Conservation (phyloP, 1,140 invertebrate genomes). For the Hypsibius dujardini region DNA sequence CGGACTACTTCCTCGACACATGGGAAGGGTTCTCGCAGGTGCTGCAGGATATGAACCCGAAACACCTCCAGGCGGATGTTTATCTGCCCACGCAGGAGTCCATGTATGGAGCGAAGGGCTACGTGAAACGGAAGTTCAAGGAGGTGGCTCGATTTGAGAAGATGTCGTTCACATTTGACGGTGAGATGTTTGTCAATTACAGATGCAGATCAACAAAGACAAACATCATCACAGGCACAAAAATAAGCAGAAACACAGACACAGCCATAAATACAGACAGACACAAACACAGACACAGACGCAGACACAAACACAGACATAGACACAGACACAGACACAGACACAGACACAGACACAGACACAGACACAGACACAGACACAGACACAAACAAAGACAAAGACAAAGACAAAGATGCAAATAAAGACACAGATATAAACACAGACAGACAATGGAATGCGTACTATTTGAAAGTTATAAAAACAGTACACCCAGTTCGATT, state of each 20-base stretch:
- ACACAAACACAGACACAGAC: no score
- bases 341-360: no score
- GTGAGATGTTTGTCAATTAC: neutral
- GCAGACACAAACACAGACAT: no score
- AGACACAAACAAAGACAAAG: no score
- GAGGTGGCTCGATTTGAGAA: neutral
- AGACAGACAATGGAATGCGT: neutral
- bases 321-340: no score
- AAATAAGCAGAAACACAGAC: no score
- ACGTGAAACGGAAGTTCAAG: conserved; percentile 10
- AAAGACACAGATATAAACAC: neutral
- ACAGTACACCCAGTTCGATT: neutral
- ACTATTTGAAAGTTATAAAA: neutral
- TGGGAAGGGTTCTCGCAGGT: conserved; percentile 1
- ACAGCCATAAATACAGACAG: no score
- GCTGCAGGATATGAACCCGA: neutral
- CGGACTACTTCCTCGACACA: conserved; percentile 2
- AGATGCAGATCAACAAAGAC: neutral
- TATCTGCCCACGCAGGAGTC: neutral
- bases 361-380: no score
- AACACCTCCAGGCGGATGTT: neutral
- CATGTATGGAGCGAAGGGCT: conserved; percentile 11
- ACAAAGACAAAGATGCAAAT: neutral
- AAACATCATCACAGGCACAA: neutral
- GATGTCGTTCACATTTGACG: neutral